A percentile compares a stretch with the other conserved stretches of the same genome.
phyloP scores from a whole-genome alignment of 2,888 invertebrate species.

The Cloeon dipterum region DNA sequence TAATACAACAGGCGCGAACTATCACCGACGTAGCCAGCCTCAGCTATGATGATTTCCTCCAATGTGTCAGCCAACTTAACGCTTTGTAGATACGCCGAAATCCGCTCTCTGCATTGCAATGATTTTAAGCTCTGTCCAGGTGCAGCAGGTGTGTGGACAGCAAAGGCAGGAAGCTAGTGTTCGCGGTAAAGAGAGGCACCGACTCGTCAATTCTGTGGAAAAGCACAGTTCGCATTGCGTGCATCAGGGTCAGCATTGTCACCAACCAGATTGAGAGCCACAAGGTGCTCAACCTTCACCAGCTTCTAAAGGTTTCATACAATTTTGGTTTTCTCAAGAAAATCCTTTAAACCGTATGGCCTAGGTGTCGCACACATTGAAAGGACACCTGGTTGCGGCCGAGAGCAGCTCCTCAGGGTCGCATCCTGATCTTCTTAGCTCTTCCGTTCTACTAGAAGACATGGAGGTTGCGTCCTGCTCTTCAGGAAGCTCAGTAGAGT shows the following conservation, averaged over 20 bases:
- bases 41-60: conserved; percentile 32
- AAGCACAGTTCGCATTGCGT: conserved; percentile 38
- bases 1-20: conserved; percentile 17
- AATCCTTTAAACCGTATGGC: not conserved
- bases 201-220: conserved; percentile 42
- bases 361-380: conserved; percentile 20
- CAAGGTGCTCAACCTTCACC: conserved; percentile 32
- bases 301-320: conserved; percentile 33
- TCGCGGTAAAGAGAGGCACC: conserved; percentile 37
- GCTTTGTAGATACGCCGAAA: conserved; percentile 25
- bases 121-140: conserved; percentile 15
- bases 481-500: conserved; percentile 25
- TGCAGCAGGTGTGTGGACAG: conserved; percentile 32
- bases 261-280: conserved; percentile 29
- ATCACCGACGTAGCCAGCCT: conserved; percentile 20
- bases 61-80: conserved; percentile 32
- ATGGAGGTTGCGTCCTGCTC: conserved; percentile 11
- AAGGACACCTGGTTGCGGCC: conserved; percentile 21
- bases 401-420: conserved; percentile 11
- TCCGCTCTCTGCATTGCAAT: not conserved
- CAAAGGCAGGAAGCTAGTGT: conserved; percentile 35
- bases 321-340: too few relatives aligned
- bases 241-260: conserved; percentile 30
- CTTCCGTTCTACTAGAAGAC: conserved; percentile 19
- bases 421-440: conserved; percentile 15